phyloP scores from a whole-genome alignment of 2,797 vertebrate species.

The Intellagama lesueurii region DNA sequence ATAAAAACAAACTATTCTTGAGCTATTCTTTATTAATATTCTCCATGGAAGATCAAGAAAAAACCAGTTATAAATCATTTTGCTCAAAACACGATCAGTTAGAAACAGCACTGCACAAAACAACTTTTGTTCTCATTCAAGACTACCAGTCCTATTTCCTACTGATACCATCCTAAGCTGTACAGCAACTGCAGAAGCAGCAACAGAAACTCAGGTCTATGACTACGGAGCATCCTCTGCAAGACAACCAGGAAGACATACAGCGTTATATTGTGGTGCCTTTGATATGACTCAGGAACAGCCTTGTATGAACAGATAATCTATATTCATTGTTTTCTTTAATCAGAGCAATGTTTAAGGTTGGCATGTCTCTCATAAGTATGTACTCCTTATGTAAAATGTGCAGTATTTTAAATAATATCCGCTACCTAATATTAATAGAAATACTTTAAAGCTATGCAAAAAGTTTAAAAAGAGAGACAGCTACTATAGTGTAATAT shows the following conservation, averaged over 20 bases:
- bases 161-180: not conserved
- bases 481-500: not conserved
- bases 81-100: not conserved
- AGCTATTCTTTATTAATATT: not conserved
- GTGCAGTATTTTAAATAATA: not conserved
- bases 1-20: not conserved
- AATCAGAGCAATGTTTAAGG: not conserved
- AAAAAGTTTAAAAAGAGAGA: not conserved
- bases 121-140: not conserved
- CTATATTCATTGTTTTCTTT: not conserved
- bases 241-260: not conserved
- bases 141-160: not conserved
- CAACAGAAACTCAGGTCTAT: not conserved
- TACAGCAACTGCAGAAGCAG: not conserved
- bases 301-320: not conserved
- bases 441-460: too few relatives aligned
- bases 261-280: not conserved
- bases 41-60: not conserved
- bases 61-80: not conserved
- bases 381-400: not conserved
- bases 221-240: not conserved
- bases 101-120: not conserved
- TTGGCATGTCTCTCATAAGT: too few relatives aligned
- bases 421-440: too few relatives aligned
- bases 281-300: not conserved